These are phyloP conservation scores for Rhabdomys dilectus DNA, from an alignment of 2,113 vertebrate species.

Conservation along the genomic window DNA sequence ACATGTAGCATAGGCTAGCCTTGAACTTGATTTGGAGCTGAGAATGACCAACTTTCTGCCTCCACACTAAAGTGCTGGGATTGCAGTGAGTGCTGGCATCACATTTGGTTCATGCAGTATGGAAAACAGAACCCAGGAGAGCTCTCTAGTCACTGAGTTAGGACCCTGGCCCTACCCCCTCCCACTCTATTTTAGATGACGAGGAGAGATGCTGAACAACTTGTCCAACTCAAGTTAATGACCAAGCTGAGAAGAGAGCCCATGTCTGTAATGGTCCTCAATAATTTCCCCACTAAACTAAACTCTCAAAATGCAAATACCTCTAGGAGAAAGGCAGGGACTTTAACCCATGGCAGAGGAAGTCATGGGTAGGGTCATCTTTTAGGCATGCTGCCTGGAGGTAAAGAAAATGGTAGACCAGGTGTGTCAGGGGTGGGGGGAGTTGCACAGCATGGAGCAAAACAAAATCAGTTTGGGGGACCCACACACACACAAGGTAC, in stretches of 20 bases:
- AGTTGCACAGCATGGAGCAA: background rate
- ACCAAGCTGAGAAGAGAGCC: background rate
- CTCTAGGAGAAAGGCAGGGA: constrained; percentile 12
- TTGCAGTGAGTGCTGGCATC: too few species aligned
- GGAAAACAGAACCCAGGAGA: background rate
- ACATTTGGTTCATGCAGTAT: background rate
- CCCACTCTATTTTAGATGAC: background rate
- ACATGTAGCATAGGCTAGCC: background rate
- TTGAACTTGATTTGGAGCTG: background rate
- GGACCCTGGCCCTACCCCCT: background rate
- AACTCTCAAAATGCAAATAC: constrained; percentile 46
- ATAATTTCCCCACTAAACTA: constrained; percentile 67
- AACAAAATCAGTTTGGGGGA: background rate
- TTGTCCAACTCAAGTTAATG: background rate
- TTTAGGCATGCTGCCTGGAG: constrained; percentile 40
- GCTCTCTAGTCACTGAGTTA: background rate
- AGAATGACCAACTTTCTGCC: background rate
- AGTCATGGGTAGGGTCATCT: constrained; percentile 9
- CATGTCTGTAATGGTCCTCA: constrained; percentile 44
- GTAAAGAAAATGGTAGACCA: background rate
- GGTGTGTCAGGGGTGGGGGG: too few species aligned
- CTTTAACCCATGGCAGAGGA: constrained; percentile 39
- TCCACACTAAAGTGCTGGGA: background rate
- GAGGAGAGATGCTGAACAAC: background rate
- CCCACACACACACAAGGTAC: background rate